Evolutionary conservation across 1,140 invertebrate species (phyloP).

Genomic region (Drosophila elegans): DNA sequence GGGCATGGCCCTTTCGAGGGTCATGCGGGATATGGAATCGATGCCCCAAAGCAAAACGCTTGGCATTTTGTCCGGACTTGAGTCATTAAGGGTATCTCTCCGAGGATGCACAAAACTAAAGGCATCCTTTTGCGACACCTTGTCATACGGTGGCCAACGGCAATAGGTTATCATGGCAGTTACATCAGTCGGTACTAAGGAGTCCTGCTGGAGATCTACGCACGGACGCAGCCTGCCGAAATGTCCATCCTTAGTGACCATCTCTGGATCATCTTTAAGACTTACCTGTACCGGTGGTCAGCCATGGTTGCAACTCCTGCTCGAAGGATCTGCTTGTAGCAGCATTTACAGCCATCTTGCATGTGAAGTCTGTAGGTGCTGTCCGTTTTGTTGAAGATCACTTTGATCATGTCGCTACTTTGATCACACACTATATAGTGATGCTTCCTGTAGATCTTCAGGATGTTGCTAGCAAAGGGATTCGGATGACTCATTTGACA

Average conservation of each 20-base stretch:
- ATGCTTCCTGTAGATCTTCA: conserved; percentile 86
- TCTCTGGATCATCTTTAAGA: background rate
- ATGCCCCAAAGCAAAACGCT: conserved; percentile 75
- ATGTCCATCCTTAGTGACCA: background rate
- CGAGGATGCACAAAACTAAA: conserved; percentile 66
- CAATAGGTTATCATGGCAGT: conserved; percentile 64
- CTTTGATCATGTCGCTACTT: conserved; percentile 84
- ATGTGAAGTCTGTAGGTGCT: conserved; percentile 54
- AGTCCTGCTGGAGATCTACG: conserved; percentile 51
- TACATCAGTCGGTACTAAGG: conserved; percentile 50
- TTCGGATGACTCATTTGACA: conserved; percentile 89
- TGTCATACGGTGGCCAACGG: conserved; percentile 2
- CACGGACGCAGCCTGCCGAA: conserved; percentile 53
- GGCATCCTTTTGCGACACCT: conserved; percentile 57
- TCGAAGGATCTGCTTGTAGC: conserved; percentile 86
- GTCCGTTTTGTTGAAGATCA: conserved; percentile 60
- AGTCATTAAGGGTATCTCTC: background rate
- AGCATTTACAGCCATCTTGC: conserved; percentile 84
- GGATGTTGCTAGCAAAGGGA: conserved; percentile 88
- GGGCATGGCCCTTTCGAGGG: conserved; percentile 81
- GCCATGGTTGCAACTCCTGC: conserved; percentile 46
- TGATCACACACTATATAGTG: conserved; percentile 86
- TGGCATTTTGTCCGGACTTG: conserved; percentile 11
- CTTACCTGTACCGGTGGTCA: conserved; percentile 86
- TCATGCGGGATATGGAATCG: conserved; percentile 80